Evolutionary conservation across 1,140 invertebrate genomes (phyloP), one percentile per base, ranked within the genome.

Genomic region (Bicyclus anynana): DNA sequence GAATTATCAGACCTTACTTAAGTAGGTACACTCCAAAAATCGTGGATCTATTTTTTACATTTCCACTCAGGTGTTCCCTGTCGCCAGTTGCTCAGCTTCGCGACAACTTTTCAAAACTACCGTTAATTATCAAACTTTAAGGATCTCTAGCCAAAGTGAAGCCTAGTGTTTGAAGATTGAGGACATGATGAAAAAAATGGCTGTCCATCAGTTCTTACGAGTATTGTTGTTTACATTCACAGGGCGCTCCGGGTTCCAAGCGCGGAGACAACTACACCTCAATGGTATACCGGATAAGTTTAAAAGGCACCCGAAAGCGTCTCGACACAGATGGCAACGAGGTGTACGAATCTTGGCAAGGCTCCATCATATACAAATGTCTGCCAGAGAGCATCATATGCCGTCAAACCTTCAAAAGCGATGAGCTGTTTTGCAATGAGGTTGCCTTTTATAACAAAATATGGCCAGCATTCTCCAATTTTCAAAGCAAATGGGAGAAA

Each of bases 241-340:
- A 93, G 87, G 90, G 92, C 57, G 90, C 92, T n/a, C 91, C 89
- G 5, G 93, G 92, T 5, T 93, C 93, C 0, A 92, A 92, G 53
- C 87, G 93, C 29, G 93, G 93, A 5, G 93, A 94, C 61, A 94
- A 94, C 73, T 94, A 94, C 64, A 94, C 93, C 0, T 93, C 93
- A 7, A 93, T 93, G 90, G 75, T 94, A 0, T 94, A 94, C 71
- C 90, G 93, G 12, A 85, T 94, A 26, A 84, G 85, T 0, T 74
- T 92, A 0, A 91, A 90, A 59, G 93, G 93, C 0, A 80, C 84
- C 5, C 87, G 89, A 17, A 86, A 86, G 26, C 52, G 71, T 4
- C 66, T 67, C n/a, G 76, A 77, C 26, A 67, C 87, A 14, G 78
- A 78, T 0, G 83, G 83, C 83, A 80, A 62, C 42, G 72, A 68